Conservation (phyloP, 2,113 vertebrate genomes). For the Chaetorhynchus papuensis region DNA sequence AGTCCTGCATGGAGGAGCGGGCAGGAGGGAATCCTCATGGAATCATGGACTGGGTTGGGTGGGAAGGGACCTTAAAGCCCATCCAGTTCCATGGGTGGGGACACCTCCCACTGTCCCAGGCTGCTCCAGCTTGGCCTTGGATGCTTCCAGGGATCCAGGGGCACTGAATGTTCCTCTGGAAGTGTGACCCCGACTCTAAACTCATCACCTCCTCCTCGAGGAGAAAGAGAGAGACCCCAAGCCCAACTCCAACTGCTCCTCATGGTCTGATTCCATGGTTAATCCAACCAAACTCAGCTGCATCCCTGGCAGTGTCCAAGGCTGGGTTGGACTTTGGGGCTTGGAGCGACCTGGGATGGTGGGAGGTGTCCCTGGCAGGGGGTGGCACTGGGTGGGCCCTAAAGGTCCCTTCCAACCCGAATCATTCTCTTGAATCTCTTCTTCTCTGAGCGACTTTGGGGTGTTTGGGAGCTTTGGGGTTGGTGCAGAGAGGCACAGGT, state of each 20-base stretch:
- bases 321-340: not conserved
- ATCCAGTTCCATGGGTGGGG: not conserved
- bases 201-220: fast-evolving
- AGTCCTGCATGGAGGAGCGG: not conserved
- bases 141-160: not conserved
- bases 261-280: not conserved
- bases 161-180: not conserved
- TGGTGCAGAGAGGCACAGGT: not conserved
- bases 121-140: not conserved
- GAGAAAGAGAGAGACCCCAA: not conserved
- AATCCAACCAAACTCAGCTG: not conserved
- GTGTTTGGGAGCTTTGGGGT: not conserved
- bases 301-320: not conserved
- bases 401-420: not conserved
- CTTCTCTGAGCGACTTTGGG: fast-evolving
- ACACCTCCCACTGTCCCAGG: not conserved
- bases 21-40: not conserved
- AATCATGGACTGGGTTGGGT: not conserved
- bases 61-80: not conserved
- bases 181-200: not conserved
- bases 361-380: not conserved
- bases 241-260: not conserved
- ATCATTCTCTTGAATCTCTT: not conserved
- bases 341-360: not conserved
- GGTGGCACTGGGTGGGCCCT: not conserved